Conservation (phyloP, 2,113 vertebrate species). For the Chroicocephalus ridibundus region DNA sequence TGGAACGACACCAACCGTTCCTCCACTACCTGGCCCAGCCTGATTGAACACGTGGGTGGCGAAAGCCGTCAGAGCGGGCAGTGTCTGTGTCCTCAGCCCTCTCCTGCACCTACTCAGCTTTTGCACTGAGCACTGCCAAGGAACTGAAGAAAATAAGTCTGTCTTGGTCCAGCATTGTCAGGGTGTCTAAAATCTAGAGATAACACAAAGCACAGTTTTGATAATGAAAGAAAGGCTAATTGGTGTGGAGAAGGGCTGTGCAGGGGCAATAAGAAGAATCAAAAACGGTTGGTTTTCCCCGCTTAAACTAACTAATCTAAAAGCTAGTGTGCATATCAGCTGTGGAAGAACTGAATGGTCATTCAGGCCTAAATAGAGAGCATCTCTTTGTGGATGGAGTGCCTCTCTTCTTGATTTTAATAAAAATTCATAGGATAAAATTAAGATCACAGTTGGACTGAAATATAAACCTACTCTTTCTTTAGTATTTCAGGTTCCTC, state of each 20-base stretch:
- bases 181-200: neutral
- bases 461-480: neutral
- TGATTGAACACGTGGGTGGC: accelerated
- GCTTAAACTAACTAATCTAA: neutral
- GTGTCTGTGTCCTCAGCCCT: accelerated
- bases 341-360: neutral
- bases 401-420: neutral
- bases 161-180: neutral
- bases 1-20: neutral
- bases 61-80: accelerated
- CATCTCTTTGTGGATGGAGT: neutral
- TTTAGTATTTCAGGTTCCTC: neutral
- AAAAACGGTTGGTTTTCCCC: neutral
- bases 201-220: neutral
- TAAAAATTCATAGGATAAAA: neutral
- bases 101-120: neutral
- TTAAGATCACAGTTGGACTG: neutral
- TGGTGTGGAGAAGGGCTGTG: neutral
- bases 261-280: neutral
- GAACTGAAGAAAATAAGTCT: neutral
- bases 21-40: no score
- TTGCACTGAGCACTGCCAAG: neutral
- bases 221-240: neutral
- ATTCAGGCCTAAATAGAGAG: neutral
- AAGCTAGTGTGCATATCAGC: neutral